phyloP scores from a whole-genome alignment of 1,140 invertebrate genomes.

The Akabosia matsudoensis region DNA sequence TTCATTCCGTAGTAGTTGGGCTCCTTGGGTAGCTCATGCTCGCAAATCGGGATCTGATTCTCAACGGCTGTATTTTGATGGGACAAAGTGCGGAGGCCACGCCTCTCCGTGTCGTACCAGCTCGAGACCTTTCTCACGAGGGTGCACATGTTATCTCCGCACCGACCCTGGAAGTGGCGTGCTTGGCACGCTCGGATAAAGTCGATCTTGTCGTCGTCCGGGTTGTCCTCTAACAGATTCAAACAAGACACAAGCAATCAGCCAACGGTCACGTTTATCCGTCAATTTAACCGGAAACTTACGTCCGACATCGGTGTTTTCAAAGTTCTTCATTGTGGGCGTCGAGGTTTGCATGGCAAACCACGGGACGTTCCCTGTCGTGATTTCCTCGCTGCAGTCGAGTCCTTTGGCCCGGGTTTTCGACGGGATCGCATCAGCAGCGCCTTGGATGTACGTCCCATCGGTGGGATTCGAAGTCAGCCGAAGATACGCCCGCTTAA shows the following conservation, averaged over 20 bases:
- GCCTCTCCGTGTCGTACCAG: not conserved
- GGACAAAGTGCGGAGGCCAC: not conserved
- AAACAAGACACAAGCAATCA: not conserved
- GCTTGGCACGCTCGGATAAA: not conserved
- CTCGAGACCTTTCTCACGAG: not conserved
- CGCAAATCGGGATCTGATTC: not conserved
- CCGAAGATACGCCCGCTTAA: not conserved
- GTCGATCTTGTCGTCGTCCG: too few species aligned
- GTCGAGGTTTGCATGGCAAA: not conserved
- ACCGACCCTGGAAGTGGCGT: not conserved
- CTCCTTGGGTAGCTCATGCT: not conserved
- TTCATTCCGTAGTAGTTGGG: not conserved
- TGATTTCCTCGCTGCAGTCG: not conserved
- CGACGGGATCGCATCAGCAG: not conserved
- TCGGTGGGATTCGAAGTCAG: too few species aligned
- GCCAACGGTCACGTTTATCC: not conserved
- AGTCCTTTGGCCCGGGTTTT: not conserved
- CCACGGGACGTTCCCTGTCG: not conserved
- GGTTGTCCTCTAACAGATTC: not conserved
- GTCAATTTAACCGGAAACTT: not conserved
- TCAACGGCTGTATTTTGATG: not conserved
- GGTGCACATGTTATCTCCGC: not conserved
- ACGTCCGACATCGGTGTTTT: not conserved
- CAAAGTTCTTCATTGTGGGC: not conserved
- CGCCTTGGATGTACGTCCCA: not conserved